Evolutionary conservation across 2,888 invertebrate genomes (phyloP), one percentile per base, ranked within the genome.

Genomic region (Hypolimnas misippus): DNA sequence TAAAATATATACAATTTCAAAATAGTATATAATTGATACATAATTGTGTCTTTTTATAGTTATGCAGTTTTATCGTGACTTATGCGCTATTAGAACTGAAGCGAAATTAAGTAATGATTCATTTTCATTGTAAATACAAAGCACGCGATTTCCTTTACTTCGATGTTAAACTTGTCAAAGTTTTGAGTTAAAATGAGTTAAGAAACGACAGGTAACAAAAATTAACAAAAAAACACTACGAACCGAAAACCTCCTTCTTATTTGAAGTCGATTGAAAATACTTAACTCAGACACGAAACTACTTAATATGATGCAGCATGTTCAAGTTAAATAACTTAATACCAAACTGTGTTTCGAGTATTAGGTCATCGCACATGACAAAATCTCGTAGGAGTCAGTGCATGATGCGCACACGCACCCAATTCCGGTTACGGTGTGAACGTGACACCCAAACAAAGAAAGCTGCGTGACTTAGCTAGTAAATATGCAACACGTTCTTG

Each of bases 381-480:
- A 62, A 57, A 62, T 51, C 55, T 55, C 38, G 42, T 17, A 42
- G 19, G 19, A 42, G 25, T 46, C 16, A 25, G n/a, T 21, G 21
- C 46, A n/a, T n/a, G n/a, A 25, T 46, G 46, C n/a, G n/a, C 40
- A 31, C 29, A 52, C 19, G 52, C 51, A 53, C 58, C 53, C 54
- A 52, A 65, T 69, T 67, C 69, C 67, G 69, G 65, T 65, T 65
- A 67, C 62, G n/a, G n/a, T 42, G 54, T n/a, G 21, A 46, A 67
- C 69, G 72, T 68, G 70, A 66, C 70, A 65, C 66, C 60, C 70
- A 71, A 72, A 73, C 69, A 69, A 72, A 71, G 74, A 73, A 74
- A 74, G 75, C 71, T 60, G 51, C 57, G 63, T 69, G 68, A 63
- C 64, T 66, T 63, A 59, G 66, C 65, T 63, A 63, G 54, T 59